Evolutionary conservation across 2,888 invertebrate species (phyloP).

Genomic region (Hermodice carunculata): DNA sequence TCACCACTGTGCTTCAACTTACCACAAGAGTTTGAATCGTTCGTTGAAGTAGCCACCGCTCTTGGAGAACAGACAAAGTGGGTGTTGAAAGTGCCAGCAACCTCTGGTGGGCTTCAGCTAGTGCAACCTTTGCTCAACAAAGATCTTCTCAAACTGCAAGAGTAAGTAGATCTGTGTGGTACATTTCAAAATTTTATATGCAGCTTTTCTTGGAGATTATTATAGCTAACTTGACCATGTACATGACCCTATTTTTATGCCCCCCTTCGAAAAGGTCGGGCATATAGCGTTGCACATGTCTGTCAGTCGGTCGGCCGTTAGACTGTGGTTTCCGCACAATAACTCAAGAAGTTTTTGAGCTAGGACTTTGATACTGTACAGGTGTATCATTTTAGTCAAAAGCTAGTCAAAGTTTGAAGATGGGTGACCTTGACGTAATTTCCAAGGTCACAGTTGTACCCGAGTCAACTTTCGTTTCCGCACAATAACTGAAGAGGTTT

Average conservation of each 20-base stretch:
- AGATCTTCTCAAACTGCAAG: slow-evolving; percentile 24
- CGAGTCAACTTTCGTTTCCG: no score
- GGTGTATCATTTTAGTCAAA: no score
- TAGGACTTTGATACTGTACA: no score
- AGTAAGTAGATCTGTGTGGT: no score
- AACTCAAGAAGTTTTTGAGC: no score
- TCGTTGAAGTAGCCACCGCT: slow-evolving; percentile 36
- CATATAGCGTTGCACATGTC: neutral
- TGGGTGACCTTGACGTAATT: no score
- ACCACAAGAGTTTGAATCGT: slow-evolving; percentile 55
- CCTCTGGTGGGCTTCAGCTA: slow-evolving; percentile 2
- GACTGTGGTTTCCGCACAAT: no score
- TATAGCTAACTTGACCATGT: neutral
- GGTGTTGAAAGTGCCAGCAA: slow-evolving; percentile 18
- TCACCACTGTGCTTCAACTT: slow-evolving; percentile 55
- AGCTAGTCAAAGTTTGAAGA: no score
- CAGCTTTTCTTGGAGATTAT: neutral
- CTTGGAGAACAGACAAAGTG: slow-evolving; percentile 16
- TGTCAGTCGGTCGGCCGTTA: no score
- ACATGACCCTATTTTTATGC: neutral
- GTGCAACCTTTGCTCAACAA: slow-evolving; percentile 18
- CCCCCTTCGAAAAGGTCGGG: neutral
- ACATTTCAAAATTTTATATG: neutral
- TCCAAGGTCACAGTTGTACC: no score
- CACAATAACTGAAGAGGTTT: no score